Conservation (phyloP, 2,113 vertebrate genomes). For the Salminus brasiliensis region DNA sequence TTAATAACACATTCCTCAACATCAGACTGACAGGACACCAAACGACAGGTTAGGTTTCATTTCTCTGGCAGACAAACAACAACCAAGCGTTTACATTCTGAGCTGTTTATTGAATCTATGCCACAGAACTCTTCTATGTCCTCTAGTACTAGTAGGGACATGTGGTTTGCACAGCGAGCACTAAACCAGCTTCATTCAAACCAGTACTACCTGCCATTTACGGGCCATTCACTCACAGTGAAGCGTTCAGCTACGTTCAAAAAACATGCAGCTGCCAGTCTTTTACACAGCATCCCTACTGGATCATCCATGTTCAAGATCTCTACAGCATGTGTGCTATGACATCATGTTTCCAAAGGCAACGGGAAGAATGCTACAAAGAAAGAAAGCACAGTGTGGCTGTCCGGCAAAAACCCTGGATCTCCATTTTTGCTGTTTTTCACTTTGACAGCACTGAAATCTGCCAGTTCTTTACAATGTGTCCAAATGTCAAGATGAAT, state of each 20-base stretch:
- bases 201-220: background rate
- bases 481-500: no score
- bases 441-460: no score
- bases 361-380: background rate
- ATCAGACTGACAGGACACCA: no score
- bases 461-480: no score
- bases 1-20: slow-evolving; percentile 4
- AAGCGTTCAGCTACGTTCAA: slow-evolving; percentile 6
- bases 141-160: slow-evolving; percentile 76
- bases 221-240: background rate
- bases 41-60: background rate
- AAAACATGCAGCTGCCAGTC: slow-evolving; percentile 27
- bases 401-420: background rate
- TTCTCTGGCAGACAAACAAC: slow-evolving; percentile 3
- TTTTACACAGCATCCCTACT: background rate
- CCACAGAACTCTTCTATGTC: slow-evolving; percentile 68
- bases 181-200: slow-evolving; percentile 24
- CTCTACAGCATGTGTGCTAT: slow-evolving; percentile 15
- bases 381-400: background rate
- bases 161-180: slow-evolving; percentile 58
- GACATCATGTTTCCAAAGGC: slow-evolving; percentile 8
- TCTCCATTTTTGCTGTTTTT: no score
- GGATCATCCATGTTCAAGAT: background rate
- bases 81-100: slow-evolving; percentile 50
- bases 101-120: slow-evolving; percentile 58